Percentiles rank a stretch among this genome's conserved stretches.
Conservation (phyloP, 1,140 invertebrate species). For the Leptopilina clavipes region DNA sequence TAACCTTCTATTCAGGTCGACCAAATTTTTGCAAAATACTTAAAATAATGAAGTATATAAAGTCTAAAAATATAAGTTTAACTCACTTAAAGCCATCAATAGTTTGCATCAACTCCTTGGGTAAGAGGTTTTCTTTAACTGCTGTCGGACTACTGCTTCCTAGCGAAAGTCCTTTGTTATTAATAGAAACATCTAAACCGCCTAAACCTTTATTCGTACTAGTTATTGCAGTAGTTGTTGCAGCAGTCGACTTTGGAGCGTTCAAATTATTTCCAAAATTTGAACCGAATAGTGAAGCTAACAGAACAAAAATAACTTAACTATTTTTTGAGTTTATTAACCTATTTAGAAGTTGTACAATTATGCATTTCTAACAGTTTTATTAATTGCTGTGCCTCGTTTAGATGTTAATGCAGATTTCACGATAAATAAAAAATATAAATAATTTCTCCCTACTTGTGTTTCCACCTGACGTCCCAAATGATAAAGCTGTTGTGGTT, state of each 20-base stretch:
- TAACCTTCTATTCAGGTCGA: too few relatives aligned
- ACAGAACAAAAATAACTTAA: slow-evolving; percentile 47
- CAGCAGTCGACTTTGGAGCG: slow-evolving; percentile 64
- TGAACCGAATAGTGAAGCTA: slow-evolving; percentile 65
- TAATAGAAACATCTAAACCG: slow-evolving; percentile 78
- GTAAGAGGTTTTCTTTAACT: slow-evolving; percentile 83
- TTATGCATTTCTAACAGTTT: too few relatives aligned
- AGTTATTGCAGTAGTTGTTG: slow-evolving; percentile 61
- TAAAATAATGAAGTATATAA: slow-evolving; percentile 1
- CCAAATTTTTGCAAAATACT: slow-evolving; percentile 9
- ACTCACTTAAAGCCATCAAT: slow-evolving; percentile 79
- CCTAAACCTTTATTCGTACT: slow-evolving; percentile 77
- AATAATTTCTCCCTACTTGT: background rate
- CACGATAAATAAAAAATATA: too few relatives aligned
- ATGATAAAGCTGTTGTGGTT: slow-evolving; percentile 49
- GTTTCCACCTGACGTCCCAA: slow-evolving; percentile 61
- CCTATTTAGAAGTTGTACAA: too few relatives aligned
- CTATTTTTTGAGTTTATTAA: slow-evolving; percentile 2
- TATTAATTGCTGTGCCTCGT: too few relatives aligned
- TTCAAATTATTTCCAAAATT: slow-evolving; percentile 61
- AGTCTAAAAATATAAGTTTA: slow-evolving; percentile 45
- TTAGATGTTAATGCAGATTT: too few relatives aligned
- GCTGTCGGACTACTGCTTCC: slow-evolving; percentile 77
- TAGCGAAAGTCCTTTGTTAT: slow-evolving; percentile 75
- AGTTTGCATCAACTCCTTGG: slow-evolving; percentile 81